Base-by-base conservation (phyloP, 2,888 invertebrate species). In the Julus scanicus region DNA sequence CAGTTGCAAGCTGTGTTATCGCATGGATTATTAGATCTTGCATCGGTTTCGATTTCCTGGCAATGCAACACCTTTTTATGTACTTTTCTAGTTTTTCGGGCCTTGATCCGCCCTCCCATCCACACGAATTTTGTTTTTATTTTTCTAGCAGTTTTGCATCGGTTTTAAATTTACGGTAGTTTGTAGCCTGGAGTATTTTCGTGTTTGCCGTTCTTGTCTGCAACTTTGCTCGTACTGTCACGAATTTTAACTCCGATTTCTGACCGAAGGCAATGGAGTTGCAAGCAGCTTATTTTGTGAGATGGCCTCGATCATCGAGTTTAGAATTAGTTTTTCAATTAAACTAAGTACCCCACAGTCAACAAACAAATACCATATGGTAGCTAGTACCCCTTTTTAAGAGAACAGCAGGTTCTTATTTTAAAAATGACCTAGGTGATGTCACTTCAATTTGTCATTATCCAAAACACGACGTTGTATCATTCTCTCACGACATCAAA, bases 11-110 rank as follows among this genome's bases (percentile, higher is more conserved):
- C 71, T 71, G 71, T 71, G 71, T 71, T 71, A 6, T 71, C 71
- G 71, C 71, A 71, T 71, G 71, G 71, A 71, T 71, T 71, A 37
- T 71, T 71, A 71, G 71, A n/a, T 71, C 85, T 85, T 85, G 85
- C 44, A 85, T 85, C n/a, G 48, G 20, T 85, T 85, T 48, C 15
- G 48, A 48, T 85, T 71, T 85, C 39, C 44, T 48, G 9, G 40
- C 44, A 37, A 44, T 44, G 48, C 85, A 85, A 48, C 20, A 17
- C 48, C 84, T 20, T 40, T 85, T 85, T 44, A 40, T 85, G 44
- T 40, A 40, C 17, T 20, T 20, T 71, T 71, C 29, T 20, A 83
- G 17, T 83, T 83, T 44, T 71, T 11, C n/a, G 29, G 29, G 29
- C 13, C 44, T 0, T 0, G 29, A 29, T 71, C 29, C 29, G 71